Evolutionary conservation across 2,888 invertebrate genomes (phyloP), one percentile per base, ranked within the genome.

Genomic region (Microplitis manilae): DNA sequence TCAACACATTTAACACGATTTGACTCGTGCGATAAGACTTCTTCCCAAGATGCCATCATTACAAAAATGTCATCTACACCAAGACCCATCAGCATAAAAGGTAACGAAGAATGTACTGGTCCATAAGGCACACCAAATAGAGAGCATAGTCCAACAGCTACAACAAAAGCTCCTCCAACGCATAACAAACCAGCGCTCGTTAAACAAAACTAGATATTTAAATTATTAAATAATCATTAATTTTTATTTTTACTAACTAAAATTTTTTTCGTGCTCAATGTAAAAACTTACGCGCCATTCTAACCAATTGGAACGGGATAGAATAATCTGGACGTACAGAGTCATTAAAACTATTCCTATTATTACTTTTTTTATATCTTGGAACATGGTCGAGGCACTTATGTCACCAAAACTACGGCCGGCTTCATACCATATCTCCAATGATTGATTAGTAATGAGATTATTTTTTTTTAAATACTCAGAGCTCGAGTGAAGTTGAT

Each of bases 61-160:
- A 96, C 95, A 89, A 96, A 96, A 93, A 96, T 95, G 86, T 96
- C 96, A 84, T 96, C 96, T 38, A 96, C 93, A 59, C 95, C 94
- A 81, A 95, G 92, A 79, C 96, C 96, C 92, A 96, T 93, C 15
- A 96, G 88, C 77, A 96, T 91, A 89, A 96, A 96, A 6, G 96
- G 96, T 79, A 96, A 90, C 13, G 96, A 94, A 8, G 95, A 94
- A 88, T 96, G 96, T 0, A 96, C 94, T 0, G 96, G 96, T 1
- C 96, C 95, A 88, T 95, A 96, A 41, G 94, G 92, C 59, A 96
- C 91, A 6, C 94, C 94, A 76, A 94, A 86, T 7, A 93, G 87
- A 1, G 95, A 94, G 85, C 95, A 95, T 85, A 95, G 88, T 72
- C 95, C 94, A 75, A 94, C 92, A 0, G 95, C 93, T 50, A 94